Percentiles rank a stretch among this genome's conserved stretches.
These are phyloP conservation scores for Enteromius afrohamiltoni DNA, from an alignment of 2,797 vertebrate genomes.

Conservation along the genomic window DNA sequence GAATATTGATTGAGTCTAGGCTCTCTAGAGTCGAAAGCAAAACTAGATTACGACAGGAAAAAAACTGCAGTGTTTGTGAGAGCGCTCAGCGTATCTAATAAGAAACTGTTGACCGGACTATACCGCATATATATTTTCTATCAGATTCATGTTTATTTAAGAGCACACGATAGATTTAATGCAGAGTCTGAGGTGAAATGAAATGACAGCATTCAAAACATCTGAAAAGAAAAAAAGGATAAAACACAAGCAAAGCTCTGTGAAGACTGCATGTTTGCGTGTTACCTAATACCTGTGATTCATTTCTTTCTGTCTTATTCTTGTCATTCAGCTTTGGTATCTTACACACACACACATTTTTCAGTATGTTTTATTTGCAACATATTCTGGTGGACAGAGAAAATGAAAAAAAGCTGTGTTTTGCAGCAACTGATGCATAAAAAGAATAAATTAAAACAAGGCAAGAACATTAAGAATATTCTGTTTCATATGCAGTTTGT, in stretches of 20 bases:
- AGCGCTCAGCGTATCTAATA: slow-evolving; percentile 31
- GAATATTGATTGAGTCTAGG: slow-evolving; percentile 37
- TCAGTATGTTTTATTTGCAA: neutral
- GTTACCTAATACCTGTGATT: neutral
- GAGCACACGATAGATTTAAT: neutral
- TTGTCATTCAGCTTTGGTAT: neutral
- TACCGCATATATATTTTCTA: neutral
- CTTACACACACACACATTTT: neutral
- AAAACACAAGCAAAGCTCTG: neutral
- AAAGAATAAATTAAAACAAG: neutral
- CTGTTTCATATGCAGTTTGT: neutral
- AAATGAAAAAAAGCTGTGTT: neutral
- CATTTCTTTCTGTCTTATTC: neutral
- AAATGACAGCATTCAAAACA: neutral
- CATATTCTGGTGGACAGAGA: neutral
- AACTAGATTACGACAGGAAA: slow-evolving; percentile 37
- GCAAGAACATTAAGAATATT: neutral
- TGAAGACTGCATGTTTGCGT: neutral
- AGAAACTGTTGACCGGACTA: slow-evolving; percentile 17
- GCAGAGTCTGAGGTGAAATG: neutral
- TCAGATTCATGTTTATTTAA: slow-evolving; percentile 18
- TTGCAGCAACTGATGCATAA: too few relatives aligned
- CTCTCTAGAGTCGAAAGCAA: slow-evolving; percentile 22
- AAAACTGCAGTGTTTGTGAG: slow-evolving; percentile 25
- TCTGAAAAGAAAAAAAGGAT: neutral